These are phyloP conservation scores for Martes martes DNA, from an alignment of 2,113 vertebrate species.

Conservation along the genomic window DNA sequence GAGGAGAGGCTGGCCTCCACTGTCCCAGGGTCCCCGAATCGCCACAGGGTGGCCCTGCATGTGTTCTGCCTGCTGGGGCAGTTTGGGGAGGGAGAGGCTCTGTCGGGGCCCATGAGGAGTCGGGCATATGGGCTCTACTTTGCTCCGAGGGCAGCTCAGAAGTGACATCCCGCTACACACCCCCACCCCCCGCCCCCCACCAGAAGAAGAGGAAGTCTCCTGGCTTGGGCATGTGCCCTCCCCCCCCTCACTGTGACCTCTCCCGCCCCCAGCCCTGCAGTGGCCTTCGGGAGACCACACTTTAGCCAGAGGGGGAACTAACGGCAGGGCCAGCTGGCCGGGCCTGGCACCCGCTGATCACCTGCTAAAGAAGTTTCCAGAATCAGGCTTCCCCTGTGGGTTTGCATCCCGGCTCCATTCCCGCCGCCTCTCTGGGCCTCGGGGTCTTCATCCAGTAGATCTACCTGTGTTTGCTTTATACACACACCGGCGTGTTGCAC, in stretches of 20 bases:
- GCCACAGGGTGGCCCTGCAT: not conserved
- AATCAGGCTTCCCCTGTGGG: not conserved
- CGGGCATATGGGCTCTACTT: not conserved
- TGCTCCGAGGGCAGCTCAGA: not conserved
- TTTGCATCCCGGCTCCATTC: not conserved
- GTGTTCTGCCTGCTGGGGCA: rapidly evolving
- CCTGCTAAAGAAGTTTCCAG: not conserved
- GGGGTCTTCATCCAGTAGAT: not conserved
- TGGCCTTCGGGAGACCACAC: not conserved
- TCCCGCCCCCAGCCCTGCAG: rapidly evolving
- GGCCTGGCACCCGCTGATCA: not conserved
- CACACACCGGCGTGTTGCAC: too few species aligned
- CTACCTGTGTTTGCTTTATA: too few species aligned
- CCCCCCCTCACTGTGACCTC: rapidly evolving
- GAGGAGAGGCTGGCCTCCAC: not conserved
- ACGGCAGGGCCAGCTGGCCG: not conserved
- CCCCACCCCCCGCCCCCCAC: rapidly evolving
- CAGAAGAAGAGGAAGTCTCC: not conserved
- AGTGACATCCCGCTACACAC: not conserved
- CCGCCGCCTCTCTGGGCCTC: not conserved
- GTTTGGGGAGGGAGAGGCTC: not conserved
- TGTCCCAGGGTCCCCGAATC: not conserved
- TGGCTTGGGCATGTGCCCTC: not conserved
- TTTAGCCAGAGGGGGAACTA: not conserved
- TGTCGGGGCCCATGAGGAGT: not conserved